A percentile compares a stretch with the other conserved stretches of the same genome.
Conservation (phyloP, 1,140 invertebrate genomes). For the Drosophila sp. region DNA sequence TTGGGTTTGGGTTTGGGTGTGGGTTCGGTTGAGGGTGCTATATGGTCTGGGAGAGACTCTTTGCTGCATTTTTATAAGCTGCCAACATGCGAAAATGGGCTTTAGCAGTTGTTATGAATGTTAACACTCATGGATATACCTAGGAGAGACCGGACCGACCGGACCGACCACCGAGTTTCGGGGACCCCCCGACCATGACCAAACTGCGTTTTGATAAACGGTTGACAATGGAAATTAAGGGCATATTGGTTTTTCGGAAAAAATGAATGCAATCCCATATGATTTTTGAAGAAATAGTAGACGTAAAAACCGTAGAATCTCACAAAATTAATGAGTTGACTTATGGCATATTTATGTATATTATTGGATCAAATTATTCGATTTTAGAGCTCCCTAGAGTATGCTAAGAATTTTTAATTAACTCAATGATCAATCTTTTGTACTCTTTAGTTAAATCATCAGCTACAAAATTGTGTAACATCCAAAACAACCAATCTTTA, state of each 20-base stretch:
- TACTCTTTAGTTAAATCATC: no score
- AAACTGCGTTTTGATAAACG: slow-evolving; percentile 25
- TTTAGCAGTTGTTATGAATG: slow-evolving; percentile 80
- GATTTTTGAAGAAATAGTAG: neutral
- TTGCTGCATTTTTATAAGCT: slow-evolving; percentile 77
- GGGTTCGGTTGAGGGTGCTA: slow-evolving; percentile 43
- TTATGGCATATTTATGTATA: no score
- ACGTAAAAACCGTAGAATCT: no score
- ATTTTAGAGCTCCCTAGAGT: no score
- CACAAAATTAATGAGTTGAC: no score
- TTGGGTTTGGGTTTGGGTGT: neutral
- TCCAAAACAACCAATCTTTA: no score
- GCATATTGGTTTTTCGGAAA: neutral
- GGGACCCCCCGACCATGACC: slow-evolving; percentile 20
- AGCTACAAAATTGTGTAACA: no score
- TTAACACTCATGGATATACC: slow-evolving; percentile 77
- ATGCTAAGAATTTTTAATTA: no score
- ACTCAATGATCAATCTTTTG: no score
- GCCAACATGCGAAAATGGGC: slow-evolving; percentile 82
- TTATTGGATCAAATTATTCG: no score
- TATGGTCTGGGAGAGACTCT: slow-evolving; percentile 30
- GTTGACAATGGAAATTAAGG: neutral
- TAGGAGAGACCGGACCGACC: slow-evolving; percentile 38
- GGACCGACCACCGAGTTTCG: slow-evolving; percentile 32
- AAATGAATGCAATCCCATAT: no score